Evolutionary conservation across 2,797 vertebrate species (phyloP), one percentile per base, ranked within the genome.

Genomic region (Neosilurus mollespiculum): DNA sequence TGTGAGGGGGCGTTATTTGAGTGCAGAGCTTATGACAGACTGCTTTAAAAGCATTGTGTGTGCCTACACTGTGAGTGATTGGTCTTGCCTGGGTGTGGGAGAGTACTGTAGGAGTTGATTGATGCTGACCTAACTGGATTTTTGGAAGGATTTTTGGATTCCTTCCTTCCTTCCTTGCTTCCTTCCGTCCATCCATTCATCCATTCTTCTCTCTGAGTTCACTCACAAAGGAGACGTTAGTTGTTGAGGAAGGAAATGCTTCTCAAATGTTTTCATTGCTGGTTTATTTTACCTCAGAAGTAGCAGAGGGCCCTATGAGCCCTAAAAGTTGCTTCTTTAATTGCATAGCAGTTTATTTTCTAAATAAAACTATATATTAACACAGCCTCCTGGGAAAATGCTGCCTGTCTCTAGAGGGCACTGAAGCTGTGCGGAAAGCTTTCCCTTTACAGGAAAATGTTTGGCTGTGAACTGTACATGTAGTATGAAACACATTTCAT

Each of bases 11-110:
- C 4, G 86, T 84, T 72, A 65, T 78, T 84, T 64, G 85, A 86
- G 86, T 83, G 66, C 81, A 54, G 72, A 87, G 80, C 84, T 78
- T 82, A 85, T 89, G 86, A 87, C 86, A 87, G 81, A 87, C 84
- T 85, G 82, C 81, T 82, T 86, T 86, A 81, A 86, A 82, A 86
- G 71, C 64, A 69, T 85, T 83, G 79, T 69, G 72, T 81, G 84
- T 81, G 84, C 77, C 85, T 87, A 80, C 84, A 84, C 82, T 84
- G 75, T 81, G 83, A 88, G 73, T 81, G 76, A 81, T 77, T 61
- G 56, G 77, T 73, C 84, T 81, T 87, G 75, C 65, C 34, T 64
- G 77, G 75, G 26, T 76, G 83, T 83, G 80, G 86, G 58, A 85
- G 75, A 84, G 78, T 30, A 58, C 62, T 83, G 65, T 69, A 79